phyloP scores from a whole-genome alignment of 2,797 vertebrate genomes.

The Phylloscopus collybita region DNA sequence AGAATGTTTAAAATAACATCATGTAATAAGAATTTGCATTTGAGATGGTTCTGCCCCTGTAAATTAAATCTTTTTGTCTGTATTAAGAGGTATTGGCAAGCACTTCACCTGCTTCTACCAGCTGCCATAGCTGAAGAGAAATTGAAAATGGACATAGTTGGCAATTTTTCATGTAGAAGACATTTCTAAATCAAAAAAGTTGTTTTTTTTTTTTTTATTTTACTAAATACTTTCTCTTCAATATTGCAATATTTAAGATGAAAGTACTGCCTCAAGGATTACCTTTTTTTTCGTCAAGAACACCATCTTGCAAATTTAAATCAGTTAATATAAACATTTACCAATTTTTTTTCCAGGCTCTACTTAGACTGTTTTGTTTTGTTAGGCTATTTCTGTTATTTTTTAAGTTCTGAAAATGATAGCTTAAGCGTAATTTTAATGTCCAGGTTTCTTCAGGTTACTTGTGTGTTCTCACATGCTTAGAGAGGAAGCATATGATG shows the following conservation, averaged over 20 bases:
- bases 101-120: not conserved
- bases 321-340: not conserved
- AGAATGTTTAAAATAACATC: not conserved
- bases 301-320: not conserved
- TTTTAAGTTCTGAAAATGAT: not conserved
- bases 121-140: not conserved
- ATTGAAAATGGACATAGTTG: not conserved
- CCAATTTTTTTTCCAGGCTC: not conserved
- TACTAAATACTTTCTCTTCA: not conserved
- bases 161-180: not conserved
- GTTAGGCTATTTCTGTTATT: not conserved
- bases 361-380: not conserved
- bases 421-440: not conserved
- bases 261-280: not conserved
- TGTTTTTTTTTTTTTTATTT: not conserved
- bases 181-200: not conserved
- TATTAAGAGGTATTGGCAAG: not conserved
- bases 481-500: not conserved
- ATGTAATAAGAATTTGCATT: not conserved
- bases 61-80: not conserved
- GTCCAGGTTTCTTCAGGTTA: not conserved
- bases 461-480: not conserved
- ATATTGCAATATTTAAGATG: not conserved
- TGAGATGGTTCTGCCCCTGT: not conserved
- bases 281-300: not conserved